Evolutionary conservation across 2,797 vertebrate genomes (phyloP).

Genomic region (Gallinago solitaria): DNA sequence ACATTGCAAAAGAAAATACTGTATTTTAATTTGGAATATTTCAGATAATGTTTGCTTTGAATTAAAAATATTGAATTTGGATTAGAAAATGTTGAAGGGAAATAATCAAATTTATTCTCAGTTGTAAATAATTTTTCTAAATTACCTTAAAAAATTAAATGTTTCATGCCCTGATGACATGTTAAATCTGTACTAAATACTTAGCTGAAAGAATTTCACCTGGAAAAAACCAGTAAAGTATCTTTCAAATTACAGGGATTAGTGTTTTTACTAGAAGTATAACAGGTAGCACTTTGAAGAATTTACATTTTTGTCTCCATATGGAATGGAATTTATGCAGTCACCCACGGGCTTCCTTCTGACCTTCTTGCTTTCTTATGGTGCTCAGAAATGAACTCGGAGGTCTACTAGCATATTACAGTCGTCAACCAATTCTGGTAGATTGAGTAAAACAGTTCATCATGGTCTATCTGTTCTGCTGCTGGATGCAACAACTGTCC

Average conservation of each 20-base stretch:
- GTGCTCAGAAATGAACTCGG: not conserved
- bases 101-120: not conserved
- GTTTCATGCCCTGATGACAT: not conserved
- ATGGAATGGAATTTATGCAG: not conserved
- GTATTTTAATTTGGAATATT: not conserved
- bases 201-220: not conserved
- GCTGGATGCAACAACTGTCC: not conserved
- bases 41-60: not conserved
- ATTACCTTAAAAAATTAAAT: not conserved
- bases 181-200: not conserved
- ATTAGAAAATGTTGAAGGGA: not conserved
- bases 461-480: not conserved
- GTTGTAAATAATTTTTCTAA: not conserved
- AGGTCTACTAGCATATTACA: not conserved
- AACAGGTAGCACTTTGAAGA: not conserved
- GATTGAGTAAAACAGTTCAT: not conserved
- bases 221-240: not conserved
- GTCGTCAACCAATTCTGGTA: not conserved
- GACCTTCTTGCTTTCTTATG: not conserved
- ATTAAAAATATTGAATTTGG: not conserved
- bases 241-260: not conserved
- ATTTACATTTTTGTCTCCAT: not conserved
- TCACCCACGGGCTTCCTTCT: not conserved
- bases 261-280: not conserved
- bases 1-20: not conserved